Evolutionary conservation across 2,888 invertebrate genomes (phyloP), one percentile per base, ranked within the genome.

Genomic region (Drosophila pseudotalamancana): DNA sequence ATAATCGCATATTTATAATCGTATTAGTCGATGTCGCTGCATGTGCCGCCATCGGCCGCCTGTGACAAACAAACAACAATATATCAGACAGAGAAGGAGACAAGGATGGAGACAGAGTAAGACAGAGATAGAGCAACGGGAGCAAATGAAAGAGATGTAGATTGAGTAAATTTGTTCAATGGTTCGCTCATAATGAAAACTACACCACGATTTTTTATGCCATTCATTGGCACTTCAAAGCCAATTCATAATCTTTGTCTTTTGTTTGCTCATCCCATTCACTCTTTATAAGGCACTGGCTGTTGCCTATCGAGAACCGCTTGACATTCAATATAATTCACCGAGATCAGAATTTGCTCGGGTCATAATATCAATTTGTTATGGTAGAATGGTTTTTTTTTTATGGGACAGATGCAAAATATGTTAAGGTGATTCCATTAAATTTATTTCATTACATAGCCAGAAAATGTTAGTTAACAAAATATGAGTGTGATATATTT

Each of bases 1-100:
- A 87, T 88, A 87, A 89, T 87, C 88, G 80, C 60, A 88, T 87
- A 89, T 89, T 89, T 88, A 88, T 89, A 88, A 87, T 88, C 83
- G 75, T 74, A 85, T 89, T 89, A 89, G 72, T 64, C 56, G 66
- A 56, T 66, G 66, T 54, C 60, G 43, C 42, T 57, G 57, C 75
- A 34, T 55, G 50, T 69, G 51, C 70, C 64, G 55, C 65, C 65
- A 49, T 51, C 72, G 42, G 35, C 57, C 34, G 72, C 48, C 78
- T 57, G 69, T 61, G 66, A 63, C 57, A 74, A 82, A 62, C 66
- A 72, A 68, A 81, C 71, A 71, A 71, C 55, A 57, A 62, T 74
- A 56, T 39, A 43, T 60, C 64, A 56, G n/a, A 16, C 18, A 31
- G 21, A 21, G 16, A 19, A 8, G 11, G 23, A 29, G 23, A 39